A percentile compares a stretch with the other conserved stretches of the same genome.
These are phyloP conservation scores for Sesamia nonagrioides DNA, from an alignment of 1,140 invertebrate genomes.

Conservation along the genomic window DNA sequence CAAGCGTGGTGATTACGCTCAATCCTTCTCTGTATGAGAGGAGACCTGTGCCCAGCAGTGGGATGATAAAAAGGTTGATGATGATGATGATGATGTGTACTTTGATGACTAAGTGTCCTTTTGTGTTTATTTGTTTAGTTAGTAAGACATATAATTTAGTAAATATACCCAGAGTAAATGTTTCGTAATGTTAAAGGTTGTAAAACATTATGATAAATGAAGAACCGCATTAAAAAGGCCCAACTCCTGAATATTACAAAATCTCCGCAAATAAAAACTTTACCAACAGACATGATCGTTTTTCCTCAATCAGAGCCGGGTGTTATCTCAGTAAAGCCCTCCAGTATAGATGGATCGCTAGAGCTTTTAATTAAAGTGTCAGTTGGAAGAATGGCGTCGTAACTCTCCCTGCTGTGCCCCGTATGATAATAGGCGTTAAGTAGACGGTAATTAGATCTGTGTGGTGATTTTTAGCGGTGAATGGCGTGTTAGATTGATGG, in stretches of 20 bases:
- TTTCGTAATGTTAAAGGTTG: too few species aligned
- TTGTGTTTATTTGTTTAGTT: too few species aligned
- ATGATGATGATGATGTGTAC: too few species aligned
- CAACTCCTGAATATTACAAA: background rate
- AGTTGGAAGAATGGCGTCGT: constrained; percentile 1
- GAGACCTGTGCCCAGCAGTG: too few species aligned
- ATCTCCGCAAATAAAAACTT: background rate
- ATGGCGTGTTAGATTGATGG: background rate
- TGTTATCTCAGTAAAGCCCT: constrained; percentile 1
- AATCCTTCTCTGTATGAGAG: too few species aligned
- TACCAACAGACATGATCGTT: constrained; percentile 1
- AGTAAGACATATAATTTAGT: too few species aligned
- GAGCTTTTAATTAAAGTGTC: constrained; percentile 41
- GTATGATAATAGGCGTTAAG: constrained; percentile 33
- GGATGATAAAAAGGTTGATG: too few species aligned
- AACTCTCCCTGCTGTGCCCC: constrained; percentile 17
- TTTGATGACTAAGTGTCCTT: too few species aligned
- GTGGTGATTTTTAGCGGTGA: background rate
- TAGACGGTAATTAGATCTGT: background rate
- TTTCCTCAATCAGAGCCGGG: constrained; percentile 25
- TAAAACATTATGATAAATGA: too few species aligned
- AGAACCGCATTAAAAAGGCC: too few species aligned
- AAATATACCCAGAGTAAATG: too few species aligned
- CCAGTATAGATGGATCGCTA: constrained; percentile 11
- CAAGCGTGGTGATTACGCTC: too few species aligned